Conservation (phyloP, 2,888 invertebrate species). For the Eilema depressum region DNA sequence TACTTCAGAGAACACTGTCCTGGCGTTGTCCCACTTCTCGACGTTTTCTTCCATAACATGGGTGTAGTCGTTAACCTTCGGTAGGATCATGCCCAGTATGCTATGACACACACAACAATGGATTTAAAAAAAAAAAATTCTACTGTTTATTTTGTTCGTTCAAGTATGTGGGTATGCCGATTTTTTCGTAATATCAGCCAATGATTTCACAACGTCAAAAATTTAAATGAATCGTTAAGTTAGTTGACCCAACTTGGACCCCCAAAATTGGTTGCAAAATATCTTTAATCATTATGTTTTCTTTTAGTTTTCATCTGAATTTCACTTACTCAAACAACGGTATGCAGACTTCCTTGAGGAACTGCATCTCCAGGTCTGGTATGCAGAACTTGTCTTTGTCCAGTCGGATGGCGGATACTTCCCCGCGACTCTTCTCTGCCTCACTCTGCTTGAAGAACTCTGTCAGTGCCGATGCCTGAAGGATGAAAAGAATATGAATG, state of each 20-base stretch:
- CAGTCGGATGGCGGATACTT: constrained; percentile 91
- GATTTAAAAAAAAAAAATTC: neutral
- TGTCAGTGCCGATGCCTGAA: constrained; percentile 90
- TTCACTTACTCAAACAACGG: constrained; percentile 82
- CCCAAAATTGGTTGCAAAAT: too few relatives aligned
- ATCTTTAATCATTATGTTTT: too few relatives aligned
- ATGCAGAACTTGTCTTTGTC: constrained; percentile 93
- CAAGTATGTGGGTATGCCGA: too few relatives aligned
- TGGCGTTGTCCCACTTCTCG: constrained; percentile 87
- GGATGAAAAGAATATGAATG: constrained; percentile 53
- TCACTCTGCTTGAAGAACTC: constrained; percentile 97
- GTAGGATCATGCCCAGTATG: constrained; percentile 84
- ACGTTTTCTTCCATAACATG: constrained; percentile 86
- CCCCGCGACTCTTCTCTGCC: constrained; percentile 92
- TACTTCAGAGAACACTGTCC: constrained; percentile 76
- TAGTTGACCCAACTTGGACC: too few relatives aligned
- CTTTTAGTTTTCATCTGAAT: neutral
- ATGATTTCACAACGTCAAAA: too few relatives aligned
- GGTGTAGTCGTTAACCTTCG: constrained; percentile 76
- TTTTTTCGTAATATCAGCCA: too few relatives aligned
- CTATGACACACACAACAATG: constrained; percentile 63
- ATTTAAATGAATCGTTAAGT: too few relatives aligned
- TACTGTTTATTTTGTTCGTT: too few relatives aligned
- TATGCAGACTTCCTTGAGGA: constrained; percentile 82
- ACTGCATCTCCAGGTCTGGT: constrained; percentile 93